Evolutionary conservation across 2,888 invertebrate genomes (phyloP), one percentile per base, ranked within the genome.

Genomic region (Papilio protenor): DNA sequence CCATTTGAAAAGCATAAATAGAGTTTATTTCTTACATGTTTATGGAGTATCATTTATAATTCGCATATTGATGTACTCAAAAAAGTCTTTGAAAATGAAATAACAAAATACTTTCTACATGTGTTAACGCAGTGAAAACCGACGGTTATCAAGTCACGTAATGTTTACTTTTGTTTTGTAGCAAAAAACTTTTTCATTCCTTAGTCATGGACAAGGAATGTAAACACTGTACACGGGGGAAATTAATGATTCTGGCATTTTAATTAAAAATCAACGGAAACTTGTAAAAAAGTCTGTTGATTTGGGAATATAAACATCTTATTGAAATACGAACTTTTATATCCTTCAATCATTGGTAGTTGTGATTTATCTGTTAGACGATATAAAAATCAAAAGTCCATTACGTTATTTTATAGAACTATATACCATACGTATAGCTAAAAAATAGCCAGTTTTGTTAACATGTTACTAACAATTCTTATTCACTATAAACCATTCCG

Each of bases 161-260:
- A 16, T 64, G 2, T 27, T 27, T 61, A 23, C 8, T 57, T 12
- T 11, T 55, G 16, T 55, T 18, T 64, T 64, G 6, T 18, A 27
- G 8, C 18, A 64, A 33, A 64, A 16, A 64, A 21, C 11, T 33
- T 33, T 33, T 33, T 59, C 4, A 59, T 59, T 64, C 64, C 33
- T 64, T 33, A 64, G 33, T 33, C 33, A 18, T 11, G 18, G 6
- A 27, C 12, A 2, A 33, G 33, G 8, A 59, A 59, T 12, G 1
- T 64, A 3, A 64, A 33, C 33, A 64, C 27, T 8, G 18, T 64
- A 33, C 64, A 33, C 64, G 27, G 16, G 64, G 64, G 64, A 64
- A 64, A 64, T 64, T 64, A 64, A 64, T 64, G 33, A 64, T 33
- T 64, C 61, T 33, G 61, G 33, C 16, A 64, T 64, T 64, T 64